Evolutionary conservation across 2,113 vertebrate genomes (phyloP), one percentile per base, ranked within the genome.

Genomic region (Accipiter virgatus): DNA sequence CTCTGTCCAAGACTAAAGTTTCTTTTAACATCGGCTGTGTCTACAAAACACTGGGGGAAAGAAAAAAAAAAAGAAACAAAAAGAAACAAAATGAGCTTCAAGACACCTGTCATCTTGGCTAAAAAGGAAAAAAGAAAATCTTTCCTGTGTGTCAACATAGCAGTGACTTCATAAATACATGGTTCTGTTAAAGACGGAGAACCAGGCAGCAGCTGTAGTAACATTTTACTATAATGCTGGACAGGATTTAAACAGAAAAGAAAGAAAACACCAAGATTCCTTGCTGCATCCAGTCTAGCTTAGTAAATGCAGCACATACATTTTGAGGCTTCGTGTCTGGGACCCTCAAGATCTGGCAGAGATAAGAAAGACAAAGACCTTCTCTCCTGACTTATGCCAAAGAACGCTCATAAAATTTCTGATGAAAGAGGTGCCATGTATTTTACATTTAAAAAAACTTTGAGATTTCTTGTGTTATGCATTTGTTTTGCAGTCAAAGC

Each of bases 261-360:
- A 65, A 34, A 55, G 10, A 29, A 74, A 63, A 23, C 8, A 34
- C 7, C 3, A 40, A 43, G 27, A 43, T 56, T 72, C 31, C 16
- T 81, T 71, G 47, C 32, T 79, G 13, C 7, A 7, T 63, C 11
- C 43, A 61, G 11, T 42, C 61, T 45, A 59, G 7, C 12, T 63
- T 50, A 26, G 18, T 40, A 77, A 82, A 86, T 65, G 5, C 26
- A 70, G 10, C 1, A 1, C 0, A 0, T 25, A 11, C 3, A 23
- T 5, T 68, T 79, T 85, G 11, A 72, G 13, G 20, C 6, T 43
- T 65, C 19, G 4, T 16, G 8, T 31, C 26, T 72, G 12, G 34
- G 21, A 47, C 4, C 4, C 10, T 4, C 10, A 42, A n/a, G 12
- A 38, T 48, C 10, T 45, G 8, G 1, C 19, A 71, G 19, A 78